Evolutionary conservation across 2,797 vertebrate genomes (phyloP).

Genomic region (Microcaecilia unicolor): DNA sequence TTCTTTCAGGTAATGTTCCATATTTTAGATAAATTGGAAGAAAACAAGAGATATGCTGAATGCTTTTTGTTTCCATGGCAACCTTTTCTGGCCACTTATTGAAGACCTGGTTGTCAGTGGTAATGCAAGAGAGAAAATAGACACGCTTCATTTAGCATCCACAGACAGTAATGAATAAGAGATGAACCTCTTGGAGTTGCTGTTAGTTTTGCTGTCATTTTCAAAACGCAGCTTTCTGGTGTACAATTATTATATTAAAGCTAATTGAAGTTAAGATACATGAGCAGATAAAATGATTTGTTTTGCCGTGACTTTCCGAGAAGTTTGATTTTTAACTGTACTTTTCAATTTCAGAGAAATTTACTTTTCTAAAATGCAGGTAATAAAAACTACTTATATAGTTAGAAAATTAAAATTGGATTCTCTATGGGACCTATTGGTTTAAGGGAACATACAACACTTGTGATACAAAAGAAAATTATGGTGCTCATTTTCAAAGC

Average conservation of each 20-base stretch:
- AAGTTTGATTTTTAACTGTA: constrained; percentile 22
- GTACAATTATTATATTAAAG: not conserved
- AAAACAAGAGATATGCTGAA: constrained; percentile 50
- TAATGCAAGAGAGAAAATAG: constrained; percentile 65
- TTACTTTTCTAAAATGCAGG: constrained; percentile 36
- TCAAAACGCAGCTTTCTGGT: no score
- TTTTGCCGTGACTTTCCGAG: constrained; percentile 30
- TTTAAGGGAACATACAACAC: no score
- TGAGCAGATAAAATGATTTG: constrained; percentile 27
- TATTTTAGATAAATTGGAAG: constrained; percentile 57
- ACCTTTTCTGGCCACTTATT: constrained; percentile 59
- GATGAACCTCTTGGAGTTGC: constrained; percentile 28
- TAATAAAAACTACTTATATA: no score
- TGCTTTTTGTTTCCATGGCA: constrained; percentile 70
- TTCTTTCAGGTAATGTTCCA: constrained; percentile 51
- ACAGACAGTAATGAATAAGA: constrained; percentile 49
- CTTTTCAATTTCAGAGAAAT: constrained; percentile 38
- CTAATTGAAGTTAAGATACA: not conserved
- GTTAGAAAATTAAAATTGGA: no score
- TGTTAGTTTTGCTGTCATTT: no score
- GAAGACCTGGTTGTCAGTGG: constrained; percentile 61
- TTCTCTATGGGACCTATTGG: no score
- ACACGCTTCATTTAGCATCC: constrained; percentile 56
- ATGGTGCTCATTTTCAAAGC: no score
- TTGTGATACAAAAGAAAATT: no score